Evolutionary conservation across 2,113 vertebrate species (phyloP), one percentile per base, ranked within the genome.

Genomic region (Neodon shergylaensis): DNA sequence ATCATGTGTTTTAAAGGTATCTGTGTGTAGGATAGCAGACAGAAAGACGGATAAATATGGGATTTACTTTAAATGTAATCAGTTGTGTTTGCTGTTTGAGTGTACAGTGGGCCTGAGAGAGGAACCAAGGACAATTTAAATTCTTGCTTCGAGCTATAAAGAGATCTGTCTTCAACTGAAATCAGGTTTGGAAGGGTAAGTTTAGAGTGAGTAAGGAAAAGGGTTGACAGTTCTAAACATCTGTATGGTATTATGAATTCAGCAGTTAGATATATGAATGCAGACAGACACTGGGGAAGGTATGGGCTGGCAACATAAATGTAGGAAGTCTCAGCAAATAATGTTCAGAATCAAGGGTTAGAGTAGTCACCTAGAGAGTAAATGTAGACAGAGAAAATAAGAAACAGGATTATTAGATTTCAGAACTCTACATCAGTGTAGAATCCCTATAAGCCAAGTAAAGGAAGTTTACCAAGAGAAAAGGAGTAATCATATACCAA

Each of bases 401-500:
- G 85, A 95, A 14, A 92, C 26, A 73, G 28, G 28, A 68, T 21
- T 52, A 19, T 42, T 4, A 47, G 44, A 86, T 28, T 85, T 73
- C 26, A 82, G 39, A 85, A 28, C 6, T 21, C 14, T 70, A 65
- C 39, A 88, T 78, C 74, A 88, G 4, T 42, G 0, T 79, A 3
- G 31, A 65, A 10, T 24, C 77, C 47, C 92, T 91, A 68, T 93
- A 94, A 95, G 90, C 19, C 63, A 87, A 92, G 36, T 44, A 92
- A 93, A 93, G 19, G 49, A 92, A 92, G n/a, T 90, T 83, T 90
- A 74, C 28, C 19, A 76, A 90, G 68, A 66, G 26, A 78, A 85
- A 92, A 94, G 21, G 9, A 42, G 16, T 65, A 73, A 44, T 85
- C 33, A 79, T 21, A 49, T 81, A 28, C 47, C 4, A 54, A 89